A percentile compares a stretch with the other conserved stretches of the same genome.
Conservation (phyloP, 2,113 vertebrate genomes). For the Pluvianellus socialis region DNA sequence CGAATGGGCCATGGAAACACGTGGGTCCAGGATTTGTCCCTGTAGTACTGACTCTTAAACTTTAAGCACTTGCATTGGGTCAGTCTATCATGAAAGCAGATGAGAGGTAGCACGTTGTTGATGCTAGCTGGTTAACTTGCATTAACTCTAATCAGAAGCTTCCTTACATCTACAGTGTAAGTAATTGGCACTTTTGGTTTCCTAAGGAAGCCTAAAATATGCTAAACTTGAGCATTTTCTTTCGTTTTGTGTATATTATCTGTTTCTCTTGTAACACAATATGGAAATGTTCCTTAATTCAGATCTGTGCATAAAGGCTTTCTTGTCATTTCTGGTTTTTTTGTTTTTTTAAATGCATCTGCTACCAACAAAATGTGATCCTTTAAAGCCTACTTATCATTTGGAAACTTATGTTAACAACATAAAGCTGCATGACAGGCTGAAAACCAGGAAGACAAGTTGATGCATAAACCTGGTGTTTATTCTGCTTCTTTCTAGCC, state of each 20-base stretch:
- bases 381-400: neutral
- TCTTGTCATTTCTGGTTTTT: neutral
- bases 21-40: neutral
- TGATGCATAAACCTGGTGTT: conserved; percentile 7
- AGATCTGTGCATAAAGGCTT: conserved; percentile 7
- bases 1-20: neutral
- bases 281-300: conserved; percentile 6
- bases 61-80: neutral
- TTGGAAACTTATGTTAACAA: conserved; percentile 2
- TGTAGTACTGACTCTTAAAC: neutral
- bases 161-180: neutral
- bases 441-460: conserved; percentile 27
- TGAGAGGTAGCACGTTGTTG: neutral
- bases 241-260: neutral
- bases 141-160: neutral
- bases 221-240: neutral
- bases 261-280: neutral
- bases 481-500: neutral
- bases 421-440: conserved; percentile 16
- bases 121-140: neutral
- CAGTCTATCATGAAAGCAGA: neutral
- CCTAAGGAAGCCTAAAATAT: conserved; percentile 19
- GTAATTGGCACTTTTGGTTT: neutral
- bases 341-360: neutral
- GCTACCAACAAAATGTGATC: neutral